A percentile compares a stretch with the other conserved stretches of the same genome.
phyloP scores from a whole-genome alignment of 2,888 invertebrate genomes.

The Hofmannophila pseudospretella region DNA sequence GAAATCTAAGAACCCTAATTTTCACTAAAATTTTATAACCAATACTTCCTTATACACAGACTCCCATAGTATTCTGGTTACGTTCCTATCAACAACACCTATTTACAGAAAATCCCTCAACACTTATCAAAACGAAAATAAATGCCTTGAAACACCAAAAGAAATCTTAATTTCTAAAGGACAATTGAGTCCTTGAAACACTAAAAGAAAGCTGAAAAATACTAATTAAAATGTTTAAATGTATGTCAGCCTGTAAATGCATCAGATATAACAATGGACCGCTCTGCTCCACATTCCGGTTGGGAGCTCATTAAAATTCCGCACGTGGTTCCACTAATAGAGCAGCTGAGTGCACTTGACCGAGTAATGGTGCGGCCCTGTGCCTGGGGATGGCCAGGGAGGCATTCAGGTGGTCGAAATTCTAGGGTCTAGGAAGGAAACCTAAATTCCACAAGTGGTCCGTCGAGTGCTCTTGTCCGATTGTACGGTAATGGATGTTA shows the following conservation, averaged over 20 bases:
- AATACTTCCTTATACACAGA: too few species aligned
- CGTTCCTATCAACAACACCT: too few species aligned
- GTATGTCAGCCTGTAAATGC: background rate
- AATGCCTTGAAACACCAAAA: background rate
- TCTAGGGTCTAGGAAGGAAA: too few species aligned
- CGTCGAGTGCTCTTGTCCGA: too few species aligned
- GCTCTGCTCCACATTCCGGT: constrained; percentile 12
- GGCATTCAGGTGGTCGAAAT: too few species aligned
- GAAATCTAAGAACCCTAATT: too few species aligned
- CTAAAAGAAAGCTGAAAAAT: background rate
- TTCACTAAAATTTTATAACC: too few species aligned
- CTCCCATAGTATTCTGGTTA: too few species aligned
- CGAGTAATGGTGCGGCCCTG: constrained; percentile 14
- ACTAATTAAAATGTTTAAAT: background rate
- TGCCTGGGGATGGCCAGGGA: background rate
- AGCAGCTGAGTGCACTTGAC: constrained; percentile 29
- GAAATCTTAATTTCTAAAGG: background rate
- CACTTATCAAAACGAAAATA: too few species aligned
- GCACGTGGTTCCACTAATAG: constrained; percentile 10
- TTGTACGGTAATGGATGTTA: too few species aligned
- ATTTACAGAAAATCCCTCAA: too few species aligned
- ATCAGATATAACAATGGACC: background rate
- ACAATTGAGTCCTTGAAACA: background rate
- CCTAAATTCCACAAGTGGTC: too few species aligned
- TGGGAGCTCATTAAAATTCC: constrained; percentile 29